Evolutionary conservation across 2,113 vertebrate genomes (phyloP).

Genomic region (Synchiropus splendidus): DNA sequence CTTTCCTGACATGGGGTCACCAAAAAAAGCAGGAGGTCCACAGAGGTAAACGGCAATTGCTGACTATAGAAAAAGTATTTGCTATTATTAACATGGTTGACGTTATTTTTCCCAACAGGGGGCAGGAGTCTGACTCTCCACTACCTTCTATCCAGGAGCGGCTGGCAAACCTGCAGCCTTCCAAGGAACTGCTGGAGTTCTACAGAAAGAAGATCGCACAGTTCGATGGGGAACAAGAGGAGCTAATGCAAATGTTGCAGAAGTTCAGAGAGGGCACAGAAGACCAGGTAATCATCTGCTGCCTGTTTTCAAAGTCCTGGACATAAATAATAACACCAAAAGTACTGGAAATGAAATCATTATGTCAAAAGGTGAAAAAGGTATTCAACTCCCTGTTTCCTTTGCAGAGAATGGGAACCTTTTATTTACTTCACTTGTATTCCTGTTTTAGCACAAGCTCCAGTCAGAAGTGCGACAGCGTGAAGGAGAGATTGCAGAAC

Average conservation of each 20-base stretch:
- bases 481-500: slow-evolving; percentile 79
- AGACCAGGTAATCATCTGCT: slow-evolving; percentile 74
- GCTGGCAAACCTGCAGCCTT: slow-evolving; percentile 74
- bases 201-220: slow-evolving; percentile 81
- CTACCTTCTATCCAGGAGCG: slow-evolving; percentile 78
- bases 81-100: background rate
- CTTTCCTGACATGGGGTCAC: slow-evolving; percentile 37
- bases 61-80: background rate
- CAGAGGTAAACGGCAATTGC: slow-evolving; percentile 41
- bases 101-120: background rate
- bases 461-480: slow-evolving; percentile 78
- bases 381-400: no score
- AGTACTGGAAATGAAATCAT: no score
- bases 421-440: no score
- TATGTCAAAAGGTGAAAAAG: no score
- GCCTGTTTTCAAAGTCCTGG: no score
- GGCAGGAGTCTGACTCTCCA: slow-evolving; percentile 58
- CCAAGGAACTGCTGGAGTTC: slow-evolving; percentile 84
- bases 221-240: slow-evolving; percentile 84
- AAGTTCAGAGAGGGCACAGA: slow-evolving; percentile 72
- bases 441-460: slow-evolving; percentile 73
- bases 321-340: no score
- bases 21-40: slow-evolving; percentile 29
- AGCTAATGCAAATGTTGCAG: slow-evolving; percentile 79
- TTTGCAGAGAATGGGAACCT: no score